A percentile compares a stretch with the other conserved stretches of the same genome.
Evolutionary conservation across 2,113 vertebrate genomes (phyloP).

Genomic region (Charadrius vociferus): DNA sequence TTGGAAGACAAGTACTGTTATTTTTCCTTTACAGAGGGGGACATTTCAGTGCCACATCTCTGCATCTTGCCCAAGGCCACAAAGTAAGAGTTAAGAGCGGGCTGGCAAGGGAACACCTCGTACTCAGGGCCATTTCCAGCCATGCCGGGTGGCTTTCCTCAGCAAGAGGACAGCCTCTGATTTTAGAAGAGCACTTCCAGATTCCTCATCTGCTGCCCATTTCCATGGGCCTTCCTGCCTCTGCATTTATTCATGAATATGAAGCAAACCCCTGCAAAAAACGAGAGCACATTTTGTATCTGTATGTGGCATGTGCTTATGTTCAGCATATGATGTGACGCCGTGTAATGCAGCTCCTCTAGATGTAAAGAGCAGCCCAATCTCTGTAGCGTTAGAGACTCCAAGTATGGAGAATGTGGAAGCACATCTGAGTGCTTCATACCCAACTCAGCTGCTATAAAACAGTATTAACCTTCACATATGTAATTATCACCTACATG

Average conservation of each 20-base stretch:
- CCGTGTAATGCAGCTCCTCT: rapidly evolving
- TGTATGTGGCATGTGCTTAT: background rate
- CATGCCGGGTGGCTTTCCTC: background rate
- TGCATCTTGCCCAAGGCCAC: background rate
- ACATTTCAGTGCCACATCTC: background rate
- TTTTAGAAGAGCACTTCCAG: background rate
- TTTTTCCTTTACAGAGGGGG: background rate
- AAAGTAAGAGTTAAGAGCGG: background rate
- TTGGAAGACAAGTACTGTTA: background rate
- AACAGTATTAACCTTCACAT: background rate
- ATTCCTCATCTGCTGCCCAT: background rate
- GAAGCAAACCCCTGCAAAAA: rapidly evolving
- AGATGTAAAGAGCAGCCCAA: rapidly evolving
- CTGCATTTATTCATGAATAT: background rate
- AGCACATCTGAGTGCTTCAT: rapidly evolving
- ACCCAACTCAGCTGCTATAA: rapidly evolving
- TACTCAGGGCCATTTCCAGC: background rate
- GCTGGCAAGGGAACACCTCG: background rate
- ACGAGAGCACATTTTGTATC: rapidly evolving
- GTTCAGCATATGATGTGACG: rapidly evolving
- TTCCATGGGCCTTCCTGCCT: background rate
- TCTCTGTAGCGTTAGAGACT: rapidly evolving
- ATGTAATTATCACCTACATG: background rate
- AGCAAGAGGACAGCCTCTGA: rapidly evolving
- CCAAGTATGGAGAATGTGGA: background rate